These are phyloP conservation scores for Notothenia rossii DNA, from an alignment of 2,113 vertebrate genomes.

Conservation along the genomic window DNA sequence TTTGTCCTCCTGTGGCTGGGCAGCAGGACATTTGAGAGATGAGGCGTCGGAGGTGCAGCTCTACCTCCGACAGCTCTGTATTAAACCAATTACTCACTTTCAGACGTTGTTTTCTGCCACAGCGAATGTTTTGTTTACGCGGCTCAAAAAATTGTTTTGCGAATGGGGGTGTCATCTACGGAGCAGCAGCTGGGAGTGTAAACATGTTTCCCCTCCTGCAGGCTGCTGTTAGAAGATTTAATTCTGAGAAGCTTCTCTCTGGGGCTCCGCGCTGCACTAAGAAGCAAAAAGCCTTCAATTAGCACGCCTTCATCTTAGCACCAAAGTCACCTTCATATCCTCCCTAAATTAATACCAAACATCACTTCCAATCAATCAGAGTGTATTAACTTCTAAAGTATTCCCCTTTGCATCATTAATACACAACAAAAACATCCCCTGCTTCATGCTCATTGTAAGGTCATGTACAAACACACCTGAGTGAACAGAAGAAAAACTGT, in stretches of 20 bases:
- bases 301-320: constrained; percentile 63
- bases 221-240: constrained; percentile 71
- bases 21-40: constrained; percentile 49
- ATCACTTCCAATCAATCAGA: constrained; percentile 62
- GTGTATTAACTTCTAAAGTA: constrained; percentile 54
- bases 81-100: constrained; percentile 72
- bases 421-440: neutral
- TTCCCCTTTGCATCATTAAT: constrained; percentile 7
- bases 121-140: constrained; percentile 69
- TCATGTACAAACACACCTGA: constrained; percentile 26
- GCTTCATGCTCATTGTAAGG: constrained; percentile 9
- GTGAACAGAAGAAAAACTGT: too few species aligned
- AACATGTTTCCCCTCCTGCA: constrained; percentile 74
- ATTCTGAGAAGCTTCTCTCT: constrained; percentile 69
- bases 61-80: constrained; percentile 49
- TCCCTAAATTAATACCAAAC: constrained; percentile 66
- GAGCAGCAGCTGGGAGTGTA: constrained; percentile 57
- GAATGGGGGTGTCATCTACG: constrained; percentile 52
- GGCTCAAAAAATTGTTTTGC: constrained; percentile 34
- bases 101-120: constrained; percentile 58
- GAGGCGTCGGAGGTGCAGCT: constrained; percentile 43
- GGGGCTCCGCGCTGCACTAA: constrained; percentile 31
- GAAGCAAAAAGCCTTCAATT: constrained; percentile 73
- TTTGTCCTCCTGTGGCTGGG: constrained; percentile 52
- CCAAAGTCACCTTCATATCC: constrained; percentile 82